phyloP scores from a whole-genome alignment of 2,888 invertebrate genomes.

The Tenthredo distinguenda region DNA sequence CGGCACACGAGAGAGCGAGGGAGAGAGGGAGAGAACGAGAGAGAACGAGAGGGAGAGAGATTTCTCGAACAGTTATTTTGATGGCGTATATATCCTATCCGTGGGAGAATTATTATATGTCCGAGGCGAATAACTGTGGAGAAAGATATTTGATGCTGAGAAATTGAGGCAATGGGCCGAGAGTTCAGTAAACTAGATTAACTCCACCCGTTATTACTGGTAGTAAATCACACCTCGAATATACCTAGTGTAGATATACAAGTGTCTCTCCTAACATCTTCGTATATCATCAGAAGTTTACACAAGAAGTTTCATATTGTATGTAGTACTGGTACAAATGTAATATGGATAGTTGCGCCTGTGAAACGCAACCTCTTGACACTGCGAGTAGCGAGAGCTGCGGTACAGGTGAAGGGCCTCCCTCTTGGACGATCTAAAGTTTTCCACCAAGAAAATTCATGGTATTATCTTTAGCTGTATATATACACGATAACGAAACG shows the following conservation, averaged over 20 bases:
- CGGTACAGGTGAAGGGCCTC: slow-evolving; percentile 26
- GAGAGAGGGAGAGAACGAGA: background rate
- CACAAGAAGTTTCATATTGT: background rate
- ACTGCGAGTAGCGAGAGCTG: slow-evolving; percentile 15
- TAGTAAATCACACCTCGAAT: slow-evolving; percentile 20
- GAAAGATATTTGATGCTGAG: slow-evolving; percentile 35
- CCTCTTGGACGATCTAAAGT: background rate
- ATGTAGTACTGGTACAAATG: background rate
- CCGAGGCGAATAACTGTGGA: slow-evolving; percentile 56
- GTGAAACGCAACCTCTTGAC: slow-evolving; percentile 30
- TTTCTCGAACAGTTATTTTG: slow-evolving; percentile 64
- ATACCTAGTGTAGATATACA: background rate
- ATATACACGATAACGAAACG: slow-evolving; percentile 19
- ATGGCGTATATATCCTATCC: slow-evolving; percentile 51
- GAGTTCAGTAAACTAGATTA: slow-evolving; percentile 37
- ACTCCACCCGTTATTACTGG: background rate
- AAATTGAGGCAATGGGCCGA: slow-evolving; percentile 31
- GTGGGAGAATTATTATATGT: slow-evolving; percentile 61
- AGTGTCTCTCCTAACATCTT: background rate
- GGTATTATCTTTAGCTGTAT: background rate
- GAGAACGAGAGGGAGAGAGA: background rate
- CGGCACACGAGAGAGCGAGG: slow-evolving; percentile 42
- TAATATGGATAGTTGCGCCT: background rate
- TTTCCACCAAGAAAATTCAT: background rate
- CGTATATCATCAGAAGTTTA: background rate